phyloP scores from a whole-genome alignment of 2,113 vertebrate species.

The Arenaria interpres region DNA sequence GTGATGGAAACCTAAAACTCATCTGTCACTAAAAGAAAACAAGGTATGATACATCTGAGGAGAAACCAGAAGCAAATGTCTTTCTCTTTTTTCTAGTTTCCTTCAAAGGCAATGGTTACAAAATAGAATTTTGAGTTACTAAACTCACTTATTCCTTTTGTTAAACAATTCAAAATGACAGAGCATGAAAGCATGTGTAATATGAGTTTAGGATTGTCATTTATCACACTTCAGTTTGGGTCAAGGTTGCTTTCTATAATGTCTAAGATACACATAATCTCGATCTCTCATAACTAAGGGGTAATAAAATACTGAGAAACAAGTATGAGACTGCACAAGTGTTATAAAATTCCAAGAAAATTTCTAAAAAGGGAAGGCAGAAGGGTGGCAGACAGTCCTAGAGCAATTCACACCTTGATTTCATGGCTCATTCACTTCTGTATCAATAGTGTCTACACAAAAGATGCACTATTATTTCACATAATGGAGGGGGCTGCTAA shows the following conservation, averaged over 20 bases:
- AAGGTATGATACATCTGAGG: not conserved
- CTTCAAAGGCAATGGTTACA: not conserved
- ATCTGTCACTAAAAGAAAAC: not conserved
- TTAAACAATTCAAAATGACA: not conserved
- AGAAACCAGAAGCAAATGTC: not conserved
- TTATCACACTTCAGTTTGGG: not conserved
- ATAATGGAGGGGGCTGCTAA: slow-evolving; percentile 1
- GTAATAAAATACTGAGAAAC: not conserved
- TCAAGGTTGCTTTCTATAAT: not conserved
- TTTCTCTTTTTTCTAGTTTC: not conserved
- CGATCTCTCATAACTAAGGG: not conserved
- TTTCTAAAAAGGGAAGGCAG: not conserved
- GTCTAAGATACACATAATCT: not conserved
- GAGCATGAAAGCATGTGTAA: not conserved
- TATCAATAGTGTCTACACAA: slow-evolving; percentile 24
- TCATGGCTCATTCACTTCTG: slow-evolving; percentile 40
- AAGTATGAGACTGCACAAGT: not conserved
- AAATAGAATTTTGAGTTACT: not conserved
- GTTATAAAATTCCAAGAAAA: not conserved
- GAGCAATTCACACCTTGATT: not conserved
- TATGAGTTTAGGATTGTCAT: not conserved
- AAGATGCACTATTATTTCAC: slow-evolving; percentile 19
- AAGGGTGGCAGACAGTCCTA: not conserved
- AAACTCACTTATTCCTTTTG: not conserved
- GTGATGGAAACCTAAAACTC: not conserved